phyloP scores from a whole-genome alignment of 2,113 vertebrate species.

The Capra hircus region DNA sequence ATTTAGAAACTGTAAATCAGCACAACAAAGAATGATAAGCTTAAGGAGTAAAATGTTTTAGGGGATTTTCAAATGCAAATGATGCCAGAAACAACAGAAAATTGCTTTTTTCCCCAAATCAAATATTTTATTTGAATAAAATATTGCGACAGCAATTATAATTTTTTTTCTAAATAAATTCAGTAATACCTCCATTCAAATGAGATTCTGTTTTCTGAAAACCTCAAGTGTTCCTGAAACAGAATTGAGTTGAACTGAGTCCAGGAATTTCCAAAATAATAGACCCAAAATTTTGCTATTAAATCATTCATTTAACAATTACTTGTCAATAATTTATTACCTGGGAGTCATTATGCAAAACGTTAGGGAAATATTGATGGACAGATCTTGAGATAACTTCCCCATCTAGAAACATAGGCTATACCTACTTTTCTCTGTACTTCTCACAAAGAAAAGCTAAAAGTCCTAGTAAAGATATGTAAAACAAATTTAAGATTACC shows the following conservation, averaged over 20 bases:
- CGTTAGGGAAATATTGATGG: background rate
- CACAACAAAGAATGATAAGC: constrained; percentile 67
- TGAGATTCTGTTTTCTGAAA: background rate
- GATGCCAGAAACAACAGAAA: background rate
- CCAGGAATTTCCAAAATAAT: background rate
- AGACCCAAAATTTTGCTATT: background rate
- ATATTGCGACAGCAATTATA: constrained; percentile 18
- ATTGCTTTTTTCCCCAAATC: background rate
- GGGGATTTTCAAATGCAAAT: constrained; percentile 53
- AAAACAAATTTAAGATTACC: background rate
- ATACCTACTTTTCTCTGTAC: background rate
- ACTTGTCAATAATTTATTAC: background rate
- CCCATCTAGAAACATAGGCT: background rate
- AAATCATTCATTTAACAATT: background rate
- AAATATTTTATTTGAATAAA: constrained; percentile 43
- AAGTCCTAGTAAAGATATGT: background rate
- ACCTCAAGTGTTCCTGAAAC: background rate
- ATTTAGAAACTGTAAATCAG: constrained; percentile 78
- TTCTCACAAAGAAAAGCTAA: background rate
- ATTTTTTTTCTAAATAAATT: constrained; percentile 26
- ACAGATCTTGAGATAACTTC: background rate
- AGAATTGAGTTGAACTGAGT: background rate
- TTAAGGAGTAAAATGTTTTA: constrained; percentile 43
- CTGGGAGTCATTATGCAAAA: background rate
- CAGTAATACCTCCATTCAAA: background rate